A percentile compares a stretch with the other conserved stretches of the same genome.
phyloP scores from a whole-genome alignment of 2,797 vertebrate genomes.

The Sebastes nivosus region DNA sequence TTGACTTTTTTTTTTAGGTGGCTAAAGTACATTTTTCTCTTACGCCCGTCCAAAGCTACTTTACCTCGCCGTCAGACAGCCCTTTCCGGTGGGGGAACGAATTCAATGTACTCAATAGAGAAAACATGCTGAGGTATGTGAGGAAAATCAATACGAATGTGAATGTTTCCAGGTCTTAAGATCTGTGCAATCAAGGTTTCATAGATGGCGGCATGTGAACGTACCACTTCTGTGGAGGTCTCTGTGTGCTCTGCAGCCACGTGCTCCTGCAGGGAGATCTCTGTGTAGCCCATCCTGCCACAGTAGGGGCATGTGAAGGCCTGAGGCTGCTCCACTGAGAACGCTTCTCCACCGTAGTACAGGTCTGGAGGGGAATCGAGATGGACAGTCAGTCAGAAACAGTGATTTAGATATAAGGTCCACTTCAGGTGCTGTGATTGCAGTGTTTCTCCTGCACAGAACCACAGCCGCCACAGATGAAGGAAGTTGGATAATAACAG shows the following conservation, averaged over 20 bases:
- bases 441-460: not conserved
- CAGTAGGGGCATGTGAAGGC: slow-evolving; percentile 99
- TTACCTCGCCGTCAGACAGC: too few species aligned
- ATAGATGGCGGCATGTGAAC: slow-evolving; percentile 35
- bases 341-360: slow-evolving; percentile 98
- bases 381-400: not conserved
- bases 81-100: too few species aligned
- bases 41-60: too few species aligned
- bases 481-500: not conserved
- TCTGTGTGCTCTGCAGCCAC: slow-evolving; percentile 98
- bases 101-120: not conserved
- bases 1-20: too few species aligned
- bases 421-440: not conserved
- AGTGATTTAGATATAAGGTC: not conserved
- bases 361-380: slow-evolving; percentile 85
- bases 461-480: not conserved
- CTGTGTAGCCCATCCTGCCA: slow-evolving; percentile 98
- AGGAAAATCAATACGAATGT: not conserved
- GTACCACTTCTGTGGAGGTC: slow-evolving; percentile 98
- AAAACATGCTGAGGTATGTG: not conserved
- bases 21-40: accelerated
- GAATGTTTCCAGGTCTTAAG: slow-evolving; percentile 3
- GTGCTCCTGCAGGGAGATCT: slow-evolving; percentile 98
- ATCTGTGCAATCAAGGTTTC: not conserved
- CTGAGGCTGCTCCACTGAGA: slow-evolving; percentile 98